These are phyloP conservation scores for Furnarius figulus DNA, from an alignment of 2,113 vertebrate species.

Conservation along the genomic window DNA sequence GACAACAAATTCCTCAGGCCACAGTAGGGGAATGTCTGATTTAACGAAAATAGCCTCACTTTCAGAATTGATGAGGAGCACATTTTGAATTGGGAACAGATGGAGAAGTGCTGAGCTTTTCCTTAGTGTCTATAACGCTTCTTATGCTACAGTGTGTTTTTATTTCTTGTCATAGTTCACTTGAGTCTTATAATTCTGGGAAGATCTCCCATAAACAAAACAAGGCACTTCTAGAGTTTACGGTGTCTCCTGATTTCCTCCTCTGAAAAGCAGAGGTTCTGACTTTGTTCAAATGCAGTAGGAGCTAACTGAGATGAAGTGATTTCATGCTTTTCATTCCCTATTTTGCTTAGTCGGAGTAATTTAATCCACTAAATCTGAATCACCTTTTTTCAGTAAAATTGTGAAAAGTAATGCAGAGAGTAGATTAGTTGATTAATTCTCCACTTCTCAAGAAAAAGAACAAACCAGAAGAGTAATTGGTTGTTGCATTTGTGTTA, in stretches of 20 bases:
- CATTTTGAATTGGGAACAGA: slow-evolving; percentile 74
- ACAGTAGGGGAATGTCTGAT: slow-evolving; percentile 42
- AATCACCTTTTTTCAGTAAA: background rate
- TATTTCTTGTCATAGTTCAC: slow-evolving; percentile 69
- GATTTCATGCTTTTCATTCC: background rate
- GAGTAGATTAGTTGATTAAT: background rate
- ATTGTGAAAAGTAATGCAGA: background rate
- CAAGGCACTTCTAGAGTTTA: slow-evolving; percentile 1
- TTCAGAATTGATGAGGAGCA: slow-evolving; percentile 71
- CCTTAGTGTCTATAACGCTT: slow-evolving; percentile 65
- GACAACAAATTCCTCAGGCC: slow-evolving; percentile 15
- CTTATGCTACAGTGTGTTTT: slow-evolving; percentile 70
- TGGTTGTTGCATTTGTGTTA: background rate
- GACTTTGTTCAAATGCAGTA: slow-evolving; percentile 28
- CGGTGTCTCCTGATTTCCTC: background rate
- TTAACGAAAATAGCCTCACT: slow-evolving; percentile 62
- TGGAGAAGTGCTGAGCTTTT: slow-evolving; percentile 76
- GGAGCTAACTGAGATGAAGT: slow-evolving; percentile 53
- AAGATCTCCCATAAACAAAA: slow-evolving; percentile 61
- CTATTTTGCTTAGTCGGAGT: slow-evolving; percentile 18
- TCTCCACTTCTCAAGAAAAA: background rate
- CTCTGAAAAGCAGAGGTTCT: background rate
- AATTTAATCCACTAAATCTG: background rate
- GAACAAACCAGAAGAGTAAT: background rate
- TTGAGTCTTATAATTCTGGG: slow-evolving; percentile 52